Evolutionary conservation across 2,797 vertebrate genomes (phyloP).

Genomic region (Pipistrellus kuhlii): DNA sequence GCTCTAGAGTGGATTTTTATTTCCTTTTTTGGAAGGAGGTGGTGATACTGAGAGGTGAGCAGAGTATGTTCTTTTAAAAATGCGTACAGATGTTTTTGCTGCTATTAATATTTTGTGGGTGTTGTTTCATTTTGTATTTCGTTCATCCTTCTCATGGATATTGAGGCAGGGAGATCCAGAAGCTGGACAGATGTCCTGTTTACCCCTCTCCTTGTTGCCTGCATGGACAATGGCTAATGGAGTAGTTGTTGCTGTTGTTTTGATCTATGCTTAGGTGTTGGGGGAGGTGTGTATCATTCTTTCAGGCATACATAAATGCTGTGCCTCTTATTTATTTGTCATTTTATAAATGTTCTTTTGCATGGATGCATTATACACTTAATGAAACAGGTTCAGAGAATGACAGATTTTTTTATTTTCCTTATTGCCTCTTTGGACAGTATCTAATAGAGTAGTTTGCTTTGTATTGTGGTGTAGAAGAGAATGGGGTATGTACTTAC

Average conservation of each 20-base stretch:
- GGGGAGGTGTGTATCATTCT: neutral
- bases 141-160: neutral
- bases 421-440: conserved; percentile 25
- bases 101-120: neutral
- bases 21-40: conserved; percentile 35
- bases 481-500: neutral
- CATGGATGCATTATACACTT: neutral
- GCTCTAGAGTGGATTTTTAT: neutral
- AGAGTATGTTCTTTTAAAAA: conserved; percentile 15
- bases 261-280: neutral
- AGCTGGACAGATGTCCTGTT: neutral
- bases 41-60: neutral
- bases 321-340: conserved; percentile 34
- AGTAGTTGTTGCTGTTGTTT: neutral
- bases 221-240: neutral
- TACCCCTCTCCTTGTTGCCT: neutral
- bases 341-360: conserved; percentile 34
- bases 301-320: neutral
- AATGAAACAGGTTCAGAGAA: conserved; percentile 24
- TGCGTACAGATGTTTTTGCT: conserved; percentile 12
- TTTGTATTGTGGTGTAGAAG: neutral
- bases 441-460: conserved; percentile 14
- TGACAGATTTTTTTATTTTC: neutral
- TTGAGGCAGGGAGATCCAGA: neutral
- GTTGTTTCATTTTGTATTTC: neutral